Base-by-base conservation (phyloP, 2,797 vertebrate species). In the Psittacula echo region DNA sequence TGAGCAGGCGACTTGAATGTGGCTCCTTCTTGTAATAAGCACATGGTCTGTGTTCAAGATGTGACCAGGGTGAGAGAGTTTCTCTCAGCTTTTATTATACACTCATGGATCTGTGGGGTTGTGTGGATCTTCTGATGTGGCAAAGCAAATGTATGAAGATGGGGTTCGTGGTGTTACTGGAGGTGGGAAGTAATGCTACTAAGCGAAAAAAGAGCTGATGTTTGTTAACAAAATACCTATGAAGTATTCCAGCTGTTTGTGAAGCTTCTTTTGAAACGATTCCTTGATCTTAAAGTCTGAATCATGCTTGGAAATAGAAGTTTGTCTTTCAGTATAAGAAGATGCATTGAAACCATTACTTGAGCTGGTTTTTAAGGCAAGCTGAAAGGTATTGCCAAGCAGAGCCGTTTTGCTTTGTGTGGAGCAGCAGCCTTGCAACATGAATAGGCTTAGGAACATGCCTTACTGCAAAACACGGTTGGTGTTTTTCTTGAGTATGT, bases 21-120 rank as follows among this genome's bases (percentile, higher is more conserved):
- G 75, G 70, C 64, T 64, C 50, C 48, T 27, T 64, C 70, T 82
- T 18, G 1, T 32, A 42, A 14, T 6, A 23, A 51, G 72, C 53
- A 78, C 32, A 82, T 70, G 44, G 66, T 83, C 85, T 97, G 95
- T 8, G 11, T 45, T 90, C 95, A 95, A 96, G 93, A 97, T 96
- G 97, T 91, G 93, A 74, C 30, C 21, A 20, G 89, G 73, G 51
- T 71, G 62, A 93, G 75, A 26, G 32, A 1, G 68, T 80, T 91
- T 93, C n/a, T 68, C 83, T 56, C n/a, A 39, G 68, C 8, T 3
- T 84, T 82, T 66, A 10, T 75, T 51, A 11, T 9, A 53, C 2
- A 14, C 64, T 71, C 77, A 5, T 18, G 88, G 67, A 4, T 87
- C 76, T 71, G 60, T 5, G 1, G 32, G 72, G 34, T 71, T 58